Base-by-base conservation (phyloP, 2,797 vertebrate species). In the Acomys russatus region DNA sequence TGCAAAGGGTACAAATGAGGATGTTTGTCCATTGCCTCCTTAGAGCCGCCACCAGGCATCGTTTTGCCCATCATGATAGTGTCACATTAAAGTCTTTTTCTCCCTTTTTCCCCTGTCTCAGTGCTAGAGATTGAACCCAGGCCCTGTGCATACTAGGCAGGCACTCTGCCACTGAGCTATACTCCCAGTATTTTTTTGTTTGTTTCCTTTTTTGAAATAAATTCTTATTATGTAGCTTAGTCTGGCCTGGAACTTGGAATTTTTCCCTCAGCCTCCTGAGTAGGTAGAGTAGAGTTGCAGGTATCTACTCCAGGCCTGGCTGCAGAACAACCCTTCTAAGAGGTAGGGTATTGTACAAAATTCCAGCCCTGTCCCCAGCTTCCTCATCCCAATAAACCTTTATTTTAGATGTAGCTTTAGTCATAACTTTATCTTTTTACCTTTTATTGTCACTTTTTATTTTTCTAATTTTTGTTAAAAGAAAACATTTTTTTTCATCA, bases 381-480 rank as follows among this genome's bases (percentile, higher is more conserved):
- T 38, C 22, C 78, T 61, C 22, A 25, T 35, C 22, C 20, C 18
- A 61, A 11, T 59, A 59, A 80, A 35, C 20, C 11, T 80, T 28
- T 38, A 35, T 80, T 82, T 38, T 25, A 82, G 59, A 61, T 61
- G 22, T 82, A 25, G 61, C 56, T 61, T 61, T 87, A 87, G 33
- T 90, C 73, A 56, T 18, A n/a, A 70, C 54, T 71, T 89, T 94
- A 63, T 95, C 66, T 61, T 88, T 86, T 68, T 22, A 18, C 33
- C 30, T 77, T 61, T 92, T 83, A 38, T 83, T 88, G 18, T 84
- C 20, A 10, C 18, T 25, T 71, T 70, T 74, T 92, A 79, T 87
- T 90, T 92, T 92, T 73, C 68, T 73, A 51, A 66, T 83, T 96
- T 77, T 86, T 94, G 66, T 77, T 94, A 15, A n/a, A 33, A 2